A percentile compares a stretch with the other conserved stretches of the same genome.
Evolutionary conservation across 1,140 invertebrate species (phyloP).

Genomic region (Drosophila nasuta): DNA sequence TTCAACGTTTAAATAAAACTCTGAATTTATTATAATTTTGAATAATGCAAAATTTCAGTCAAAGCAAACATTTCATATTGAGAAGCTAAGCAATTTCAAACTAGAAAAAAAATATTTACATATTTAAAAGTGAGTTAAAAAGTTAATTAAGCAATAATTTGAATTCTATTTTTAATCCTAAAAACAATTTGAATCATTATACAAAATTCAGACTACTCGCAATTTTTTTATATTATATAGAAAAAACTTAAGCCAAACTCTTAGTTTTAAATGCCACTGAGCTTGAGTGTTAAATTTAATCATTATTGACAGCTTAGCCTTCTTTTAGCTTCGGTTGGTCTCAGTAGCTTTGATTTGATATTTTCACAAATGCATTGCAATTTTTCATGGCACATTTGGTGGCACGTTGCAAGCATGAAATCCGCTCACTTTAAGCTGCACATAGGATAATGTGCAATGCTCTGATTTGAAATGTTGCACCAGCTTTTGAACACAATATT

Average conservation of each 20-base stretch:
- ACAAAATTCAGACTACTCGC: too few relatives aligned
- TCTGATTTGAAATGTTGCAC: conserved; percentile 35
- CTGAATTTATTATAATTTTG: too few relatives aligned
- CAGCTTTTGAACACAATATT: conserved; percentile 56
- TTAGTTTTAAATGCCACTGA: neutral
- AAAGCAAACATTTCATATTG: too few relatives aligned
- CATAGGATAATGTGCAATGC: conserved; percentile 9
- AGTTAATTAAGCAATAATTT: too few relatives aligned
- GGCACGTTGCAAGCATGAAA: conserved; percentile 19
- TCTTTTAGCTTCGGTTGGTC: neutral
- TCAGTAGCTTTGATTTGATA: neutral
- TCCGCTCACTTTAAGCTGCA: conserved; percentile 33
- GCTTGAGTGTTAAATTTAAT: neutral
- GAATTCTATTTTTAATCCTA: too few relatives aligned
- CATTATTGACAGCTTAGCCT: neutral
- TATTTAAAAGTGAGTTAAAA: too few relatives aligned
- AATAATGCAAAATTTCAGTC: too few relatives aligned
- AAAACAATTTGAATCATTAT: too few relatives aligned
- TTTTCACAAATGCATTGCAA: conserved; percentile 12
- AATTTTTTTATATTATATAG: neutral
- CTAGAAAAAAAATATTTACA: too few relatives aligned
- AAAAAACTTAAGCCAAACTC: neutral
- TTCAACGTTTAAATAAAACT: too few relatives aligned
- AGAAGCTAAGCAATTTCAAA: too few relatives aligned
- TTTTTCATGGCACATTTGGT: conserved; percentile 12